Evolutionary conservation across 2,113 vertebrate species (phyloP).

Genomic region (Euleptes europaea): DNA sequence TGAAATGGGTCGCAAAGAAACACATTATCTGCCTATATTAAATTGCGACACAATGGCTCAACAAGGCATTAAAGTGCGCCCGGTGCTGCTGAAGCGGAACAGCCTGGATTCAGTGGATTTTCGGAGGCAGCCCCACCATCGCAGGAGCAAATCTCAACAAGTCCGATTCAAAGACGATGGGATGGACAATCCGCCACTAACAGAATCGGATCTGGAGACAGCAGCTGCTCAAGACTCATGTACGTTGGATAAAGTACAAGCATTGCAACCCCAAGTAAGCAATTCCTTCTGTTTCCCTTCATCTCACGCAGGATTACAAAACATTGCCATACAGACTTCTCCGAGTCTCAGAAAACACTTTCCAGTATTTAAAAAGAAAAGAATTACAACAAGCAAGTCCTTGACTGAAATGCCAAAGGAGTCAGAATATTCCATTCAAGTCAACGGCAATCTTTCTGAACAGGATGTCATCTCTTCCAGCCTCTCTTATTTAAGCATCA

Average conservation of each 20-base stretch:
- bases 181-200: constrained; percentile 14
- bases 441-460: constrained; percentile 72
- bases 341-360: constrained; percentile 84
- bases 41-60: constrained; percentile 75
- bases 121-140: constrained; percentile 70
- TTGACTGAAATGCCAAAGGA: constrained; percentile 72
- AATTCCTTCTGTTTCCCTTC: constrained; percentile 67
- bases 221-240: constrained; percentile 19
- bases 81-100: constrained; percentile 78
- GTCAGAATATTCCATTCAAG: constrained; percentile 59
- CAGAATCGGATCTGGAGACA: constrained; percentile 32
- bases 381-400: constrained; percentile 70
- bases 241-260: constrained; percentile 37
- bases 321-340: constrained; percentile 82
- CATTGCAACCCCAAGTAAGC: constrained; percentile 53
- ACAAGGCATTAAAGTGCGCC: constrained; percentile 73
- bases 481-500: constrained; percentile 69
- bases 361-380: constrained; percentile 77
- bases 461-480: constrained; percentile 66
- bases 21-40: constrained; percentile 44
- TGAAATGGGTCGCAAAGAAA: constrained; percentile 74
- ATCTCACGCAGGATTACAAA: constrained; percentile 71
- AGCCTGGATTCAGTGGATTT: constrained; percentile 75
- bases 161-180: constrained; percentile 82
- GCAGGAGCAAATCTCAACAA: constrained; percentile 80